Evolutionary conservation across 2,113 vertebrate species (phyloP).

Genomic region (Arizona elegans): DNA sequence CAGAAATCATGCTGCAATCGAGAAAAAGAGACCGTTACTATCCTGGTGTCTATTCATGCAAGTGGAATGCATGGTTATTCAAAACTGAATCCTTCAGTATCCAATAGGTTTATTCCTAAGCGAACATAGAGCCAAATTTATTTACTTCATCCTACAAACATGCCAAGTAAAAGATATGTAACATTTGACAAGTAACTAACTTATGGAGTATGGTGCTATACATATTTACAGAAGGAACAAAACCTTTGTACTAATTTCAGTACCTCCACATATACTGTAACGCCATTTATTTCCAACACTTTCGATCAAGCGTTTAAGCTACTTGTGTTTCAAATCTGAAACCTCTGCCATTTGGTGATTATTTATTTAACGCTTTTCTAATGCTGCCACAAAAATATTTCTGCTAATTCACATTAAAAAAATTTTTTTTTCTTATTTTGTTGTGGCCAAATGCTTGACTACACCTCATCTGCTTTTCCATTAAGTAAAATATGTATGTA

Average conservation of each 20-base stretch:
- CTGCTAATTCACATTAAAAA: background rate
- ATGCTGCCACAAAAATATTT: background rate
- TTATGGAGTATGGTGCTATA: no score
- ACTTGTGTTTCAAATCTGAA: background rate
- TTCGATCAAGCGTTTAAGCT: background rate
- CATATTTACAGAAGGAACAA: background rate
- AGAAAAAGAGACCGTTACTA: background rate
- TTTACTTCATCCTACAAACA: background rate
- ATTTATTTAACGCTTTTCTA: background rate
- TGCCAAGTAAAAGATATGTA: background rate
- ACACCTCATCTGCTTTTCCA: background rate
- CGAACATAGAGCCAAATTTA: background rate
- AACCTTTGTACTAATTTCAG: background rate
- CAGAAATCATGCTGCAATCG: slow-evolving; percentile 74
- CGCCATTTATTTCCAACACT: background rate
- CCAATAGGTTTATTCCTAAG: background rate
- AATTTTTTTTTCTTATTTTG: background rate
- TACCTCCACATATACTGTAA: background rate
- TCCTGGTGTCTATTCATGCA: no score
- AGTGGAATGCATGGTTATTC: background rate
- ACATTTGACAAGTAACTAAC: background rate
- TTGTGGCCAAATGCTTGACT: background rate
- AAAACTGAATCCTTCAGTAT: background rate
- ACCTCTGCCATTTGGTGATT: background rate
- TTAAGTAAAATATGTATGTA: slow-evolving; percentile 42